Evolutionary conservation across 2,888 invertebrate genomes (phyloP).

Genomic region (Leucania comma): DNA sequence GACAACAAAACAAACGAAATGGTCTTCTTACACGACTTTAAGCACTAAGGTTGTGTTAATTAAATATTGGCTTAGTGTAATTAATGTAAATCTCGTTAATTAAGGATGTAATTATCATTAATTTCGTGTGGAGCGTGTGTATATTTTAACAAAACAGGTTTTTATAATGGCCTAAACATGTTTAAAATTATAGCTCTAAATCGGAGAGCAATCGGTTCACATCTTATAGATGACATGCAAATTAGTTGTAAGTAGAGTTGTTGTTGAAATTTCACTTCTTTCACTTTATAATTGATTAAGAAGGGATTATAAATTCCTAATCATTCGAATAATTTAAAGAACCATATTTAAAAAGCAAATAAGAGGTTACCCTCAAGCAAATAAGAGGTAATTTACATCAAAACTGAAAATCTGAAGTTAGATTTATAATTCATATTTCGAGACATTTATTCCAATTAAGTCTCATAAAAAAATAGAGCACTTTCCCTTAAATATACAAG

Average conservation of each 20-base stretch:
- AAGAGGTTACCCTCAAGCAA: too few relatives aligned
- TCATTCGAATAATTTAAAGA: too few relatives aligned
- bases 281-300: neutral
- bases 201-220: neutral
- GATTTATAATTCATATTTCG: neutral
- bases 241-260: neutral
- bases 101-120: constrained; percentile 39
- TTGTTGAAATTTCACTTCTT: neutral
- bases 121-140: constrained; percentile 3
- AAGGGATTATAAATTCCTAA: neutral
- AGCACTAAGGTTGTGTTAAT: constrained; percentile 40
- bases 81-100: constrained; percentile 26
- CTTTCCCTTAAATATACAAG: neutral
- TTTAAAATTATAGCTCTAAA: constrained; percentile 6
- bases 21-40: neutral
- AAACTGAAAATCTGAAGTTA: neutral
- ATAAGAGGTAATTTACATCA: neutral
- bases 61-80: constrained; percentile 35
- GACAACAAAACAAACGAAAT: neutral
- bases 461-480: neutral
- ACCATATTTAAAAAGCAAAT: too few relatives aligned
- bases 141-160: constrained; percentile 29
- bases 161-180: neutral
- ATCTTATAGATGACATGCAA: neutral
- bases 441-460: neutral